A percentile compares a stretch with the other conserved stretches of the same genome.
Conservation (phyloP, 2,888 invertebrate genomes). For the Schrankia costaestrigalis region DNA sequence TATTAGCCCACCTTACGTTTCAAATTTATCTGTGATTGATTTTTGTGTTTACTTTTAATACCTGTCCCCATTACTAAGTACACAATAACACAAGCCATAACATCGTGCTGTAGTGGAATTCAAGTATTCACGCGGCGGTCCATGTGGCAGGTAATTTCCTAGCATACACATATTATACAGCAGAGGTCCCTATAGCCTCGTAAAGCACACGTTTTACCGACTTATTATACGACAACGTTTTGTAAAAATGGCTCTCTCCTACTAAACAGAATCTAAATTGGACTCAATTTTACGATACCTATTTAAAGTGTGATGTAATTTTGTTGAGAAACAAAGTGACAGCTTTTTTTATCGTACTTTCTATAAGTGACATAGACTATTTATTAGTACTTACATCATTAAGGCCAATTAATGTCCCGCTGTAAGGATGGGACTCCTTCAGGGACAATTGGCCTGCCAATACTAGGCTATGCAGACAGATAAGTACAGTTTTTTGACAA, state of each 20-base stretch:
- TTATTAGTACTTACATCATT: not conserved
- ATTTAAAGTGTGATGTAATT: slow-evolving; percentile 46
- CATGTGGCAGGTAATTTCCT: slow-evolving; percentile 21
- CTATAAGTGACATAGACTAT: too few species aligned
- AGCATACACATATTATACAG: slow-evolving; percentile 30
- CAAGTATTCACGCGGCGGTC: too few species aligned
- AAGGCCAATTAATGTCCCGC: too few species aligned
- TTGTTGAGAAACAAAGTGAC: slow-evolving; percentile 35
- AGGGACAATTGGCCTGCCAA: too few species aligned
- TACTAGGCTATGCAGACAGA: too few species aligned
- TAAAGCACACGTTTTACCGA: slow-evolving; percentile 67
- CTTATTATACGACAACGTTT: slow-evolving; percentile 63
- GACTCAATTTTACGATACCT: slow-evolving; percentile 63
- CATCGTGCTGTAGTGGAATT: too few species aligned
- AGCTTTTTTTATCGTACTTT: slow-evolving; percentile 18
- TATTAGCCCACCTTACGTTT: too few species aligned
- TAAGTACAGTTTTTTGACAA: too few species aligned
- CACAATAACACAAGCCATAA: slow-evolving; percentile 1
- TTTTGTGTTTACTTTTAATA: too few species aligned
- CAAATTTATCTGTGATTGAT: not conserved
- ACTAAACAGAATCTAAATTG: slow-evolving; percentile 65
- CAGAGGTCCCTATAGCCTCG: slow-evolving; percentile 40
- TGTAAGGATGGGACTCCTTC: too few species aligned
- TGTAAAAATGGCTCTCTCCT: slow-evolving; percentile 46
- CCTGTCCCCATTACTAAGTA: not conserved